Evolutionary conservation across 37 sponge, comb jelly and placozoan genomes (phyloP), one percentile per base, ranked within the genome.

Genomic region (Diacarnus erythraeanus): DNA sequence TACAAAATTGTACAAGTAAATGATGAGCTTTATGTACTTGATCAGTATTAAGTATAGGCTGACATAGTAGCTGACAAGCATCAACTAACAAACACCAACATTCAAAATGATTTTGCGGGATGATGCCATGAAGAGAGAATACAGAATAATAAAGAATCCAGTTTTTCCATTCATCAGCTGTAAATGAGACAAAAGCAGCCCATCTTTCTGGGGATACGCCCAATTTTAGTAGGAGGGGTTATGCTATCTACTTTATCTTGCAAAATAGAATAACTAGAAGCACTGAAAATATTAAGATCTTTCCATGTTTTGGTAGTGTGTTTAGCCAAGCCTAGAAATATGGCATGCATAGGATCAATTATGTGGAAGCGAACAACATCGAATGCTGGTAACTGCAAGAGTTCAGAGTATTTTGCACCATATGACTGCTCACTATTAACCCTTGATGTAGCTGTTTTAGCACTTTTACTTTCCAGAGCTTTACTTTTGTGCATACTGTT

Each of bases 311-410:
- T 27, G 17, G 77, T 47, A 30, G 57, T 39, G 60, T 82, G 29
- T 31, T 87, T 80, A n/a, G 82, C 81, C 23, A 57, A 76, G 2
- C 82, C 81, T 21, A 76, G 34, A 30, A 80, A 81, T 31, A 87
- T 34, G 42, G 78, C 79, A 38, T 89, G 89, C 84, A 89, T 83
- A 10, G 84, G 84, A 69, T 89, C n/a, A n/a, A n/a, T n/a, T n/a
- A n/a, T n/a, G n/a, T n/a, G n/a, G n/a, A n/a, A n/a, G n/a, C n/a
- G n/a, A 44, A 88, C 38, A 40, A 75, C 54, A 43, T 89, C 80
- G 72, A 83, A 78, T 59, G 79, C 79, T 0, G 79, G 70, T 21
- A 89, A 61, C 5, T 39, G 0, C 8, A 83, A 22, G 21, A 89
- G 76, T 29, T 74, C 76, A 23, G 80, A 79, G 57, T 83, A 89